These are phyloP conservation scores for Perccottus glenii DNA, from an alignment of 2,113 vertebrate species.

Conservation along the genomic window DNA sequence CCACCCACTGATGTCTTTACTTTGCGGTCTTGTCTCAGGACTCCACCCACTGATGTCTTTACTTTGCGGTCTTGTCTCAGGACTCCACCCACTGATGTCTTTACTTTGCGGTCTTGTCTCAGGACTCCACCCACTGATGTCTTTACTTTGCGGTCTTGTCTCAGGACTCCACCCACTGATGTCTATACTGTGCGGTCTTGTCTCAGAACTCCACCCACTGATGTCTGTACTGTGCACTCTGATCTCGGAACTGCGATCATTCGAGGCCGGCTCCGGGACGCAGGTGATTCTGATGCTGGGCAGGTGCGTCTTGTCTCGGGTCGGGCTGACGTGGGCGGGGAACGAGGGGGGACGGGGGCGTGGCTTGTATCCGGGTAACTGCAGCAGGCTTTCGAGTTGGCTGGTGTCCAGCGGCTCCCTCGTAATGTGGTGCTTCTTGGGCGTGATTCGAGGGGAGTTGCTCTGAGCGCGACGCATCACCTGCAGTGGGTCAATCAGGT, in stretches of 20 bases:
- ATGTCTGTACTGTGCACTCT: constrained; percentile 5
- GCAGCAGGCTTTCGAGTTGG: constrained; percentile 53
- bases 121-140: constrained; percentile 71
- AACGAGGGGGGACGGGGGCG: constrained; percentile 68
- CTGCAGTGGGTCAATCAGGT: constrained; percentile 55
- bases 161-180: not conserved
- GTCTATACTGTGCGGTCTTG: not conserved
- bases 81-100: not conserved
- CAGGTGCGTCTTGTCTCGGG: constrained; percentile 41
- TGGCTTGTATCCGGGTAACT: constrained; percentile 63
- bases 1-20: not conserved
- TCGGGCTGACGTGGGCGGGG: constrained; percentile 64
- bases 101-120: not conserved
- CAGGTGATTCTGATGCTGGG: constrained; percentile 75
- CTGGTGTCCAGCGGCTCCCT: constrained; percentile 54
- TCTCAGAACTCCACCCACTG: constrained; percentile 70
- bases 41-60: constrained; percentile 68
- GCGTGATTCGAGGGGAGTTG: constrained; percentile 79
- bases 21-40: constrained; percentile 23
- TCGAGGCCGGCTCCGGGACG: constrained; percentile 18
- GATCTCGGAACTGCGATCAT: not conserved
- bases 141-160: not conserved
- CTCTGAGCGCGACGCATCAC: constrained; percentile 80
- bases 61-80: not conserved
- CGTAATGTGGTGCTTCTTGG: constrained; percentile 77